A percentile compares a stretch with the other conserved stretches of the same genome.
Evolutionary conservation across 1,140 invertebrate genomes (phyloP).

Genomic region (Pseudoatta argentina): DNA sequence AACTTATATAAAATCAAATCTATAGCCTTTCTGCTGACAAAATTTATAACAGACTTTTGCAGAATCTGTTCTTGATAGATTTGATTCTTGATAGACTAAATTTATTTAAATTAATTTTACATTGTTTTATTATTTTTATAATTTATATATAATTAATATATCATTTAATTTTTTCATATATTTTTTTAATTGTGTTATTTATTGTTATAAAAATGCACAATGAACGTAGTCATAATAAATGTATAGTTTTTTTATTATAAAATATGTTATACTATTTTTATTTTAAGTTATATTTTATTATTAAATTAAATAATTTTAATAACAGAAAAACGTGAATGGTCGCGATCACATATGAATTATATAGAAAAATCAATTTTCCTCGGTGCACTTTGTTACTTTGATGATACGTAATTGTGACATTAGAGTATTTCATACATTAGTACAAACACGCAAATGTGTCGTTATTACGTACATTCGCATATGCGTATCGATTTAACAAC

Average conservation of each 20-base stretch:
- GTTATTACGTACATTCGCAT: constrained; percentile 14
- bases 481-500: constrained; percentile 6
- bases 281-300: not conserved
- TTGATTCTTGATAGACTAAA: not conserved
- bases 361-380: not conserved
- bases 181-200: not conserved
- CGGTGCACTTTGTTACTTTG: not conserved
- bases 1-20: not conserved
- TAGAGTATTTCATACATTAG: constrained; percentile 15
- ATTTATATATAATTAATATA: no score
- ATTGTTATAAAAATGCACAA: not conserved
- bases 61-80: not conserved
- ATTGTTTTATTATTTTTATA: not conserved
- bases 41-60: not conserved
- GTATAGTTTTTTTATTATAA: not conserved
- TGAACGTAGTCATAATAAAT: not conserved
- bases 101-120: not conserved
- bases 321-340: not conserved
- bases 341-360: not conserved
- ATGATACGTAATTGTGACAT: constrained; percentile 13
- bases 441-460: constrained; percentile 20
- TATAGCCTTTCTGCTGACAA: not conserved
- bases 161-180: not conserved
- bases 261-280: not conserved
- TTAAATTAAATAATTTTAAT: not conserved